These are phyloP conservation scores for Hoplostethus atlanticus DNA, from an alignment of 2,797 vertebrate genomes.

Conservation along the genomic window DNA sequence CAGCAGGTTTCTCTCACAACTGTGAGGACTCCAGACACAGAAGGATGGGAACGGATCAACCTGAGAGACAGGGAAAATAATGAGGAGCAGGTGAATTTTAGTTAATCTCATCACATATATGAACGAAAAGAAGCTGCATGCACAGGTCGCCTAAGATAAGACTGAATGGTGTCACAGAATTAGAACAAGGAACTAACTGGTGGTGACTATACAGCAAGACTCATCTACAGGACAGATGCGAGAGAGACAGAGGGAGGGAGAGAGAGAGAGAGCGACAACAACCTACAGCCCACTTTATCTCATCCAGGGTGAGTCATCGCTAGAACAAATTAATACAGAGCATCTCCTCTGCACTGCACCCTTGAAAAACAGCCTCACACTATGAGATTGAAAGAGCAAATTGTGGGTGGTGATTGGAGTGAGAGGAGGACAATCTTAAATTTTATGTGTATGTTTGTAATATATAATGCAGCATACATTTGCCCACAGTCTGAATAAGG, in stretches of 20 bases:
- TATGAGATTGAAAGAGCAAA: conserved; percentile 66
- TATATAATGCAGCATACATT: conserved; percentile 21
- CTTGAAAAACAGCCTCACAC: conserved; percentile 64
- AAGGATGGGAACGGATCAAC: conserved; percentile 61
- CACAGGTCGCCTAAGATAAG: too few species aligned
- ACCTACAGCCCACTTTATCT: conserved; percentile 63
- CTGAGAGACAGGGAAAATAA: conserved; percentile 28
- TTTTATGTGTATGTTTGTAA: conserved; percentile 1
- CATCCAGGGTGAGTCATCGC: conserved; percentile 75
- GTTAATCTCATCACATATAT: neutral
- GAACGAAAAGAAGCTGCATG: neutral
- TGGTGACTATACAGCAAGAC: conserved; percentile 27
- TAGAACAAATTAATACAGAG: conserved; percentile 73
- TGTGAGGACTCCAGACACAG: conserved; percentile 62
- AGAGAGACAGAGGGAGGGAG: conserved; percentile 34
- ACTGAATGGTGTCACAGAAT: neutral
- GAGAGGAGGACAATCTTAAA: conserved; percentile 47
- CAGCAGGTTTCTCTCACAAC: conserved; percentile 71
- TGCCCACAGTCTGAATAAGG: conserved; percentile 27
- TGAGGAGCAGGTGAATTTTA: too few species aligned
- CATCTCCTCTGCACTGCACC: conserved; percentile 70
- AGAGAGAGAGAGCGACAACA: conserved; percentile 37
- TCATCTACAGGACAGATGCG: conserved; percentile 21
- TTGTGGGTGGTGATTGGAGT: conserved; percentile 63
- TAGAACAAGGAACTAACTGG: conserved; percentile 27